phyloP scores from a whole-genome alignment of 2,797 vertebrate genomes.

The Erpetoichthys calabaricus region DNA sequence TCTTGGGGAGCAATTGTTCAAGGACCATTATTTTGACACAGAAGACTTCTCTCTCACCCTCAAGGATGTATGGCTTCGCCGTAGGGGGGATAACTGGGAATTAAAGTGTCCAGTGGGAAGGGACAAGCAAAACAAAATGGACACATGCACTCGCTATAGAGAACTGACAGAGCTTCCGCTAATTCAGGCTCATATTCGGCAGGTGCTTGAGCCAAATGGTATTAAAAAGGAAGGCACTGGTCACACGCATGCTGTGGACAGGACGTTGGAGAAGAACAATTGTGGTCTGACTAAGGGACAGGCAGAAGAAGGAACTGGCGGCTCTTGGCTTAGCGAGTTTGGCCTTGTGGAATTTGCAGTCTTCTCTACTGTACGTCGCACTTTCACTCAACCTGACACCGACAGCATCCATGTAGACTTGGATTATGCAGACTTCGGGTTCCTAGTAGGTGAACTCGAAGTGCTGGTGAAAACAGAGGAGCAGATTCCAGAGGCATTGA shows the following conservation, averaged over 20 bases:
- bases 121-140: constrained; percentile 10
- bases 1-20: constrained; percentile 37
- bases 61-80: constrained; percentile 51
- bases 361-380: constrained; percentile 44
- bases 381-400: constrained; percentile 33
- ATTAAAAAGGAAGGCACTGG: background rate
- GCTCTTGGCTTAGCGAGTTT: constrained; percentile 34
- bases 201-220: background rate
- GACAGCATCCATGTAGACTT: constrained; percentile 42
- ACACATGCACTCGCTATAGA: constrained; percentile 39
- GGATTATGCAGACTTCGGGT: constrained; percentile 56
- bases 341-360: constrained; percentile 49
- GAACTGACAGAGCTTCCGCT: constrained; percentile 47
- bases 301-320: constrained; percentile 9
- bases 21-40: constrained; percentile 55
- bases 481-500: constrained; percentile 37
- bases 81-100: constrained; percentile 51
- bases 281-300: background rate
- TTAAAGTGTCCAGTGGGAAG: constrained; percentile 41
- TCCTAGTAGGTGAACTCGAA: constrained; percentile 58
- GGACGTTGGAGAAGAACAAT: too few relatives aligned
- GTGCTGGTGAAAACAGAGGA: constrained; percentile 44
- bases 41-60: constrained; percentile 43
- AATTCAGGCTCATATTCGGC: constrained; percentile 26
- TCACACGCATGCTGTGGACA: too few relatives aligned